Evolutionary conservation across 2,888 invertebrate species (phyloP).

Genomic region (Cosmopolites sordidus): DNA sequence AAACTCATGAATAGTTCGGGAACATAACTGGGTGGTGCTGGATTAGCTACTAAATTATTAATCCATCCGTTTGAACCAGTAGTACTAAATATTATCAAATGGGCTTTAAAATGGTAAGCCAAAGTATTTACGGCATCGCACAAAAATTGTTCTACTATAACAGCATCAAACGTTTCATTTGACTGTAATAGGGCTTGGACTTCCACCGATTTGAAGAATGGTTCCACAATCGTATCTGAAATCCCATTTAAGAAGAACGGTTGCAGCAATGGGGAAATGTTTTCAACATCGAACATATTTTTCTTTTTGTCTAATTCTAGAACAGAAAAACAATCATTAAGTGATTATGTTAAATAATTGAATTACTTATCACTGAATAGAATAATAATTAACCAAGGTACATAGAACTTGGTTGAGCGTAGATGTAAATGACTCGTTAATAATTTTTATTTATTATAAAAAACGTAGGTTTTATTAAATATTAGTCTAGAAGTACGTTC

Average conservation of each 20-base stretch:
- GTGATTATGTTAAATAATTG: too few relatives aligned
- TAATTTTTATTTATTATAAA: too few relatives aligned
- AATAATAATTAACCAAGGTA: too few relatives aligned
- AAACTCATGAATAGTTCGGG: constrained; percentile 34
- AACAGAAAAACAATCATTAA: too few relatives aligned
- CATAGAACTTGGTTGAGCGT: too few relatives aligned
- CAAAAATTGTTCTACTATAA: constrained; percentile 45
- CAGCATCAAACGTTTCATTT: constrained; percentile 37
- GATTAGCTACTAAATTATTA: constrained; percentile 50
- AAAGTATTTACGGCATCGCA: constrained; percentile 48
- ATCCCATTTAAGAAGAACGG: constrained; percentile 2
- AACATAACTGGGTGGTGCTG: constrained; percentile 51
- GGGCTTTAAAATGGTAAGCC: constrained; percentile 40
- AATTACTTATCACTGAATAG: too few relatives aligned
- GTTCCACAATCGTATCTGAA: neutral
- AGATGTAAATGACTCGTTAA: too few relatives aligned
- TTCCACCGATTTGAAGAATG: constrained; percentile 15
- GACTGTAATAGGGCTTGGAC: constrained; percentile 31
- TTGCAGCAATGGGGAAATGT: constrained; percentile 10
- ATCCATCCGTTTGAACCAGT: constrained; percentile 48
- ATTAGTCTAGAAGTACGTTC: too few relatives aligned
- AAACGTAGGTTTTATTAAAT: too few relatives aligned
- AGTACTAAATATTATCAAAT: constrained; percentile 45
- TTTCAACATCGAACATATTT: constrained; percentile 17
- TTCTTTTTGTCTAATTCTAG: neutral